phyloP scores from a whole-genome alignment of 2,888 invertebrate genomes.

The Spisula solida region DNA sequence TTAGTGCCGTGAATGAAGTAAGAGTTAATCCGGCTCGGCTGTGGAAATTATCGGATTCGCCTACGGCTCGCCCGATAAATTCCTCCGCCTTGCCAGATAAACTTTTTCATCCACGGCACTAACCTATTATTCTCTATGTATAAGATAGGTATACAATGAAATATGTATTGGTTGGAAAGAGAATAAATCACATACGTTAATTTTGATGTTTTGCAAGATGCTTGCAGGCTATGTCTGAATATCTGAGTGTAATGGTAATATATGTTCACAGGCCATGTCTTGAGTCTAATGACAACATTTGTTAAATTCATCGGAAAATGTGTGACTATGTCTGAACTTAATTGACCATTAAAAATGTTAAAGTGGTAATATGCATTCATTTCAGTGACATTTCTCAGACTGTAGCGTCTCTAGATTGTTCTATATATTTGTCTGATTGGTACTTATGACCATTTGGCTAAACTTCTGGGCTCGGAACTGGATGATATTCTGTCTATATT shows the following conservation, averaged over 20 bases:
- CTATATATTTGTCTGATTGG: not conserved
- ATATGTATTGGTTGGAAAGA: too few species aligned
- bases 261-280: not conserved
- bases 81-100: too few species aligned
- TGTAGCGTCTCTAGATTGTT: not conserved
- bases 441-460: not conserved
- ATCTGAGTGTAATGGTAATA: not conserved
- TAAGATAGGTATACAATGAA: too few species aligned
- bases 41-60: too few species aligned
- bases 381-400: not conserved
- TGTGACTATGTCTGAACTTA: not conserved
- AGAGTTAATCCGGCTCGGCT: too few species aligned
- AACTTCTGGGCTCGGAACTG: too few species aligned
- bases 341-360: slow-evolving; percentile 12
- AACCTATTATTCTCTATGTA: too few species aligned
- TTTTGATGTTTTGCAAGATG: not conserved
- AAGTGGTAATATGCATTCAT: slow-evolving; percentile 11
- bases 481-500: too few species aligned
- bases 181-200: not conserved
- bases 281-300: not conserved
- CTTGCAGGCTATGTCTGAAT: not conserved
- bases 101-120: too few species aligned
- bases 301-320: not conserved
- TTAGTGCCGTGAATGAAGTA: too few species aligned
- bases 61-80: too few species aligned